Conservation (phyloP, 2,113 vertebrate species). For the Okapia johnstoni region DNA sequence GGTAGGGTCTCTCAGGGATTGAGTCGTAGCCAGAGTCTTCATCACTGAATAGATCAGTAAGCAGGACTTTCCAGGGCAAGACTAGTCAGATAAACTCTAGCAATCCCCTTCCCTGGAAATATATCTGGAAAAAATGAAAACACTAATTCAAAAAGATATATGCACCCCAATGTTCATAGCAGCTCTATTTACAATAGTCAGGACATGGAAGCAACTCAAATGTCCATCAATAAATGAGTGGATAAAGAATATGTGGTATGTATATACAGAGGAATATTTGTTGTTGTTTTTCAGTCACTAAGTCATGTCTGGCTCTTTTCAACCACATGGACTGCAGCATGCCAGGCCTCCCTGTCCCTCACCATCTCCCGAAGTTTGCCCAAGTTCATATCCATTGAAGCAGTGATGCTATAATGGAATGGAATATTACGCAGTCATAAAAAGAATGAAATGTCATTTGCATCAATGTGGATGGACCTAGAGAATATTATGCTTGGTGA, state of each 20-base stretch:
- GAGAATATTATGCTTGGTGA: background rate
- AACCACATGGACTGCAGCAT: background rate
- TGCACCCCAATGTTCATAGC: background rate
- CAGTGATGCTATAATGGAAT: background rate
- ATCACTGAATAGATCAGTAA: too few relatives aligned
- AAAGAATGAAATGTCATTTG: background rate
- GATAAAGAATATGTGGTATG: background rate
- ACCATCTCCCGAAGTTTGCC: background rate
- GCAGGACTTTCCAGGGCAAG: background rate
- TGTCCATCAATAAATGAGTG: background rate
- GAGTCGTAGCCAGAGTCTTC: background rate
- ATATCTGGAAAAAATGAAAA: background rate
- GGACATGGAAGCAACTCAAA: background rate
- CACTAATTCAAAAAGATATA: background rate
- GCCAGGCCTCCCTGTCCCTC: background rate
- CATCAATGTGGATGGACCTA: background rate
- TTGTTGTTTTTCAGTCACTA: background rate
- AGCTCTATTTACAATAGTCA: background rate
- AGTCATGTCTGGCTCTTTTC: background rate
- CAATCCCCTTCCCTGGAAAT: background rate
- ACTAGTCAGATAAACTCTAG: background rate
- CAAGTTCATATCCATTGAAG: background rate
- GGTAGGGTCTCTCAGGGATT: background rate
- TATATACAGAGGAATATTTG: background rate
- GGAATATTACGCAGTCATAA: background rate